These are phyloP conservation scores for Chelonoidis abingdonii DNA, from an alignment of 2,113 vertebrate genomes.

Conservation along the genomic window DNA sequence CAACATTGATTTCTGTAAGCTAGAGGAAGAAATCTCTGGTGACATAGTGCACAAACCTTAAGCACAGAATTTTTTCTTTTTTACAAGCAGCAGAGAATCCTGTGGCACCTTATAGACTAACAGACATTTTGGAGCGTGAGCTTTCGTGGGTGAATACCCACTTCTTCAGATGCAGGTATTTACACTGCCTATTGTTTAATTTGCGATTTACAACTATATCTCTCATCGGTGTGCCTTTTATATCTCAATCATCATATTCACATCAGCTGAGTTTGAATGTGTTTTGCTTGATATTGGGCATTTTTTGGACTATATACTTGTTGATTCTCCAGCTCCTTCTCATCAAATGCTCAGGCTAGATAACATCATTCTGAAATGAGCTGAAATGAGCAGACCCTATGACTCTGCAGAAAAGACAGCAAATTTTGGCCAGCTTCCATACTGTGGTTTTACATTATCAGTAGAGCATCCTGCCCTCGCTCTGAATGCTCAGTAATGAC, in stretches of 20 bases:
- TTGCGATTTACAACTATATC: not conserved
- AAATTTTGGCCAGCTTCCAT: not conserved
- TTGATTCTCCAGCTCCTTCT: not conserved
- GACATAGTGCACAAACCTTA: conserved; percentile 26
- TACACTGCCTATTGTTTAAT: not conserved
- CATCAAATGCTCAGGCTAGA: not conserved
- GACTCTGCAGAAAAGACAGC: not conserved
- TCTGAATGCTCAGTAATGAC: not conserved
- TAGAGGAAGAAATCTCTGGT: conserved; percentile 63
- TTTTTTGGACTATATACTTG: not conserved
- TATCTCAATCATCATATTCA: not conserved
- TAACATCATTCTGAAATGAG: conserved; percentile 1
- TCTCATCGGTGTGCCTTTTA: not conserved
- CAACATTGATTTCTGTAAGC: conserved; percentile 67
- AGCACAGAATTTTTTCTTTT: conserved; percentile 25
- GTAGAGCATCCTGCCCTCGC: not conserved
- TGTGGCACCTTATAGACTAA: no score
- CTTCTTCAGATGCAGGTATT: no score
- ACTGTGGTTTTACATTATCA: not conserved
- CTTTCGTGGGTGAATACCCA: no score
- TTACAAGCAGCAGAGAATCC: no score
- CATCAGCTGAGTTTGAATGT: not conserved
- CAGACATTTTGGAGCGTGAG: no score
- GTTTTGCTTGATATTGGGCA: not conserved
- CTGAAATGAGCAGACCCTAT: not conserved